These are phyloP conservation scores for Dolichallabes microphthalmus DNA, from an alignment of 2,113 vertebrate genomes.

Conservation along the genomic window DNA sequence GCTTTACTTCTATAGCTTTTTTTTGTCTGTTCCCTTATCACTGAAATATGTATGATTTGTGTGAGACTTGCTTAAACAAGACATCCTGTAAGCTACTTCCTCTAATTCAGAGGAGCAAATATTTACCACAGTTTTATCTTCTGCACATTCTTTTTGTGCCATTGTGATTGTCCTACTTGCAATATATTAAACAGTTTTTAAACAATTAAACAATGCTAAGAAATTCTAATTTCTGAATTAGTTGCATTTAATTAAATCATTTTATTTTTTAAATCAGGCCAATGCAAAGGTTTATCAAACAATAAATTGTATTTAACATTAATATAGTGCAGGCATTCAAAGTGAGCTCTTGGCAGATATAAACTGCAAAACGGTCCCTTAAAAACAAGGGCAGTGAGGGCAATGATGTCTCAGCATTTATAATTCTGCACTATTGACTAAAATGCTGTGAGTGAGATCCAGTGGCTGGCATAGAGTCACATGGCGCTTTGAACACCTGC, in stretches of 20 bases:
- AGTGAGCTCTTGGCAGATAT: not conserved
- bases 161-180: not conserved
- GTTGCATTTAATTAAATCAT: not conserved
- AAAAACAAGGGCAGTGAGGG: constrained; percentile 1
- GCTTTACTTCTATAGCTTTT: constrained; percentile 15
- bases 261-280: not conserved
- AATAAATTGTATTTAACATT: not conserved
- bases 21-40: constrained; percentile 8
- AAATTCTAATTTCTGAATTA: not conserved
- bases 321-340: not conserved
- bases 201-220: too few species aligned
- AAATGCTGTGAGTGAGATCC: not conserved
- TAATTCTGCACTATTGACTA: not conserved
- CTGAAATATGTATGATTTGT: not conserved
- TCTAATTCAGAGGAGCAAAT: constrained; percentile 6
- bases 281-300: not conserved
- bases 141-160: not conserved
- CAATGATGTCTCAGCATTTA: constrained; percentile 12
- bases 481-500: not conserved
- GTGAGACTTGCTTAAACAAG: not conserved
- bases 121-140: constrained; percentile 19
- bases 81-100: constrained; percentile 31
- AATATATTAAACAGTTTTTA: not conserved
- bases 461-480: not conserved
- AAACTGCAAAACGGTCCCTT: not conserved